Evolutionary conservation across 1,140 invertebrate genomes (phyloP), one percentile per base, ranked within the genome.

Genomic region (Neocloeon triangulifer): DNA sequence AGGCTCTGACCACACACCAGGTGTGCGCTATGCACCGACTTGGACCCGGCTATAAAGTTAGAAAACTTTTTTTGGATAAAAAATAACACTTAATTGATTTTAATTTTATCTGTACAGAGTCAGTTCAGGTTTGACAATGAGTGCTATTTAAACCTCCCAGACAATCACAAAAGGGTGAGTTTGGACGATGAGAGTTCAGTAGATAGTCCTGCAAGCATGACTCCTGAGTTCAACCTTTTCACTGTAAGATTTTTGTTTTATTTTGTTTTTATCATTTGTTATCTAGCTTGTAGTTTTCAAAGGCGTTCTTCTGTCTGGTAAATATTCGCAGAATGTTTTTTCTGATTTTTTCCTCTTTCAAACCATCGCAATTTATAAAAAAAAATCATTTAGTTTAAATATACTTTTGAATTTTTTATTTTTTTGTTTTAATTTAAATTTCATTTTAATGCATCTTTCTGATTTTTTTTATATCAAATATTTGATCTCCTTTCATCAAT

Each of bases 111-210:
- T 28, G 37, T 37, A 18, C 68, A 94, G 86, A 92, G 85, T 66
- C 88, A 95, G 61, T 96, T 95, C 65, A 74, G 86, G 49, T 95
- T 94, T 66, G 86, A 92, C 64, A 94, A 92, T 65, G 91, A 96
- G 64, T 89, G 82, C 65, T 77, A 84, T 61, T 68, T 89, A 55
- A 81, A 79, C 62, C 66, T 92, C 50, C 82, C 82, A 55, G 85
- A 91, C 61, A 85, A 85, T 65, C 78, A 86, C 61, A 81, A 80
- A 70, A 69, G 80, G 78, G 82, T 89, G 76, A 84, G 78, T 80
- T n/a, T n/a, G n/a, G n/a, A n/a, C n/a, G n/a, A n/a, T n/a, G n/a
- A n/a, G n/a, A n/a, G n/a, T n/a, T n/a, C n/a, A n/a, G n/a, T n/a
- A n/a, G n/a, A n/a, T n/a, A n/a, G n/a, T n/a, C n/a, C n/a, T n/a